A percentile compares a stretch with the other conserved stretches of the same genome.
phyloP scores from a whole-genome alignment of 2,113 vertebrate species.

The Chionodraco myersi region DNA sequence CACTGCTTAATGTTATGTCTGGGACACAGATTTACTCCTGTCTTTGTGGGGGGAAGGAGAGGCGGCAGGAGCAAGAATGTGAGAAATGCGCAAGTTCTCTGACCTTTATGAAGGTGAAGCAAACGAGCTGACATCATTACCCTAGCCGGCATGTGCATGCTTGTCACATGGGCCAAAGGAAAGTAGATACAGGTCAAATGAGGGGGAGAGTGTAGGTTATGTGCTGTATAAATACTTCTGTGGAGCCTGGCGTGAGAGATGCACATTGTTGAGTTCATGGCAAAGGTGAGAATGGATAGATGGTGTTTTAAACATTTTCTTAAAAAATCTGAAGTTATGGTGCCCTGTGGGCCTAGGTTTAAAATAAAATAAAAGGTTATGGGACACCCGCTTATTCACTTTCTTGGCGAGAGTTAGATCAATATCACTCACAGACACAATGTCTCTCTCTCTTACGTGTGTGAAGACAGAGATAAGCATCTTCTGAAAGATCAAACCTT shows the following conservation, averaged over 20 bases:
- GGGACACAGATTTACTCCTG: constrained; percentile 72
- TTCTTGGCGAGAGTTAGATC: neutral
- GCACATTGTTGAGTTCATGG: neutral
- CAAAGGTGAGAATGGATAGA: neutral
- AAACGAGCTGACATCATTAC: constrained; percentile 69
- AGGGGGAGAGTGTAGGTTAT: constrained; percentile 35
- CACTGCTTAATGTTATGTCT: constrained; percentile 78
- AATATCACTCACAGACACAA: neutral
- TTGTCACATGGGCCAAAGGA: constrained; percentile 50
- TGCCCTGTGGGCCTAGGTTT: neutral
- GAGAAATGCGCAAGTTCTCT: constrained; percentile 70
- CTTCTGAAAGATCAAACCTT: neutral
- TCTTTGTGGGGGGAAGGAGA: constrained; percentile 63
- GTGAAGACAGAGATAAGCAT: neutral
- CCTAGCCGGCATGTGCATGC: constrained; percentile 61
- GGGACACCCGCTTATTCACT: neutral
- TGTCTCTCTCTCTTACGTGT: neutral
- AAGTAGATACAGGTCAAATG: constrained; percentile 64
- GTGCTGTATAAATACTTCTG: constrained; percentile 31
- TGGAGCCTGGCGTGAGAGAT: constrained; percentile 24
- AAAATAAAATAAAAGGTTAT: neutral
- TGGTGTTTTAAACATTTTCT: neutral
- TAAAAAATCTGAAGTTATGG: neutral
- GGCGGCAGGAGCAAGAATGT: constrained; percentile 66
- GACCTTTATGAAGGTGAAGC: constrained; percentile 76